These are phyloP conservation scores for Agrochola litura DNA, from an alignment of 2,888 invertebrate genomes.

Conservation along the genomic window DNA sequence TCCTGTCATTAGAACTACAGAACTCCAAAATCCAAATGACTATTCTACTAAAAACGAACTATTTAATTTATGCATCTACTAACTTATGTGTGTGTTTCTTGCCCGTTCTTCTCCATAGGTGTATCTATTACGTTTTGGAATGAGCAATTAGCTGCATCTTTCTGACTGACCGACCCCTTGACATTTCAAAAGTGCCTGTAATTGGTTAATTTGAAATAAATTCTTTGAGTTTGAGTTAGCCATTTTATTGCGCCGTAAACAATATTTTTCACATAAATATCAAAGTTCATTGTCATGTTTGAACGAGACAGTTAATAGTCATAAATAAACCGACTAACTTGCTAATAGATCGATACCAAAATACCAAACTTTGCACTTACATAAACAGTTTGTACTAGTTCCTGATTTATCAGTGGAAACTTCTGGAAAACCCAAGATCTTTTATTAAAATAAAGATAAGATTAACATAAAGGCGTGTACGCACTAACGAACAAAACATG, in stretches of 20 bases:
- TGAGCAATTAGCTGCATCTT: too few species aligned
- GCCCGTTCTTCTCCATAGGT: too few species aligned
- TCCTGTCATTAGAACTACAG: slow-evolving; percentile 14
- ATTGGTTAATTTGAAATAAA: too few species aligned
- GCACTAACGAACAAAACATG: too few species aligned
- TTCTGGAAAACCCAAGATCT: too few species aligned
- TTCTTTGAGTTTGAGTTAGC: too few species aligned
- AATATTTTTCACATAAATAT: slow-evolving; percentile 11
- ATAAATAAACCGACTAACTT: neutral
- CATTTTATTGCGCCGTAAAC: neutral
- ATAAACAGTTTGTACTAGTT: neutral
- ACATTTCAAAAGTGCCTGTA: too few species aligned
- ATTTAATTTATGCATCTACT: neutral
- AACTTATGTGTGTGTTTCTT: too few species aligned
- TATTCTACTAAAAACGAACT: neutral
- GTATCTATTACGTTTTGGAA: too few species aligned
- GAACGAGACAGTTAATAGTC: neutral
- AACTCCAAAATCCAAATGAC: neutral
- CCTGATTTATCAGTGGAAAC: neutral
- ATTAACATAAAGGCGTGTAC: neutral
- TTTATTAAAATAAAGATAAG: too few species aligned
- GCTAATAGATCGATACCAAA: slow-evolving; percentile 21
- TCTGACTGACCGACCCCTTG: too few species aligned
- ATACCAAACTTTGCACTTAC: neutral
- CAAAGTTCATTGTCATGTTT: slow-evolving; percentile 33